Percentiles rank a stretch among this genome's conserved stretches.
These are phyloP conservation scores for Etheostoma spectabile DNA, from an alignment of 2,113 vertebrate genomes.

Conservation along the genomic window DNA sequence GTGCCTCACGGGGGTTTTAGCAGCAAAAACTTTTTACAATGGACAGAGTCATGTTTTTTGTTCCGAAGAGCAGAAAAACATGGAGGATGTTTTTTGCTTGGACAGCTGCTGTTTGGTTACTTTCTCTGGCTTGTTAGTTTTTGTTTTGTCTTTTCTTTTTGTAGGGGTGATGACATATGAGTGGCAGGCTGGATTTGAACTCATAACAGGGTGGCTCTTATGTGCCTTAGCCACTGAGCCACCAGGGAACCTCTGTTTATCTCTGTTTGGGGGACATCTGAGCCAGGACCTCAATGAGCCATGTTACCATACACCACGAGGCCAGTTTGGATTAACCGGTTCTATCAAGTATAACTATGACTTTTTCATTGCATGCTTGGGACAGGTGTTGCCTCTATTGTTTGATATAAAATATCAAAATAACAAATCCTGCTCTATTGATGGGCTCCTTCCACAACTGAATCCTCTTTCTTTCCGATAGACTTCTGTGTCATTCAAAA, in stretches of 20 bases:
- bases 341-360: not conserved
- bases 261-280: slow-evolving; percentile 20
- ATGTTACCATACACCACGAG: slow-evolving; percentile 14
- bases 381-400: not conserved
- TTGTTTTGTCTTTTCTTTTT: slow-evolving; percentile 34
- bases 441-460: not conserved
- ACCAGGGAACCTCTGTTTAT: slow-evolving; percentile 32
- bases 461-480: not conserved
- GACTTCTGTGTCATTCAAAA: not conserved
- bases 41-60: not conserved
- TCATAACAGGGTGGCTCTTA: slow-evolving; percentile 19
- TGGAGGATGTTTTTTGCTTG: slow-evolving; percentile 41
- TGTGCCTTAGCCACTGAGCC: slow-evolving; percentile 20
- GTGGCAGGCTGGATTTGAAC: slow-evolving; percentile 26
- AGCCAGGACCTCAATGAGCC: slow-evolving; percentile 7
- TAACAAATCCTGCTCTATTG: not conserved
- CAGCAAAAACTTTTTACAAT: slow-evolving; percentile 3
- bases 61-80: slow-evolving; percentile 15
- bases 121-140: slow-evolving; percentile 28
- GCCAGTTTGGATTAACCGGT: not conserved
- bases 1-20: slow-evolving; percentile 13
- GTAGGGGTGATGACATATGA: slow-evolving; percentile 10
- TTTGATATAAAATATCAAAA: not conserved
- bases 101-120: slow-evolving; percentile 69
- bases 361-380: not conserved